Evolutionary conservation across 53 echinoderm and acorn worm species (phyloP).

Genomic region (Paracentrotus lividus): DNA sequence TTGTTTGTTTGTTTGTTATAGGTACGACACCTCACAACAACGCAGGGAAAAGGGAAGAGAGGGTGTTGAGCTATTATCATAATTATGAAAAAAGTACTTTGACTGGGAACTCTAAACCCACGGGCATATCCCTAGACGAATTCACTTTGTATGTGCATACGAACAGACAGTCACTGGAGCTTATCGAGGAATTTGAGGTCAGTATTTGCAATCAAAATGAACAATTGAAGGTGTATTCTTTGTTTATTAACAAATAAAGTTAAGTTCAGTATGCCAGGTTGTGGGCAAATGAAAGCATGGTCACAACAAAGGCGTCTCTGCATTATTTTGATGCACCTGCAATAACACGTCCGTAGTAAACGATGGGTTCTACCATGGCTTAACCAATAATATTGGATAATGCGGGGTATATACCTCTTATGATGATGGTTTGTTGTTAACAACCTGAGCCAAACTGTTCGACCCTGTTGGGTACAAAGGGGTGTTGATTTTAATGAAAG

Average conservation of each 20-base stretch:
- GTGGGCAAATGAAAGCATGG: no score
- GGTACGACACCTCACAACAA: neutral
- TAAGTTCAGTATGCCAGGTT: neutral
- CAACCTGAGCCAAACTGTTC: no score
- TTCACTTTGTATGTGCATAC: constrained; percentile 33
- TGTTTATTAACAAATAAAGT: neutral
- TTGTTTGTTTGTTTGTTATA: no score
- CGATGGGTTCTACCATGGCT: no score
- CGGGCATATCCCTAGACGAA: constrained; percentile 45
- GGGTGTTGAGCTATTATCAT: constrained; percentile 36
- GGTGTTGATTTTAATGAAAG: no score
- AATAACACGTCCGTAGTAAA: no score
- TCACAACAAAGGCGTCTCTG: no score
- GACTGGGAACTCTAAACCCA: neutral
- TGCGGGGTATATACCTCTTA: no score
- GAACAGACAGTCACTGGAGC: constrained; percentile 46
- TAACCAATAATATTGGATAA: no score
- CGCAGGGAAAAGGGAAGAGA: neutral
- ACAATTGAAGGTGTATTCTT: neutral
- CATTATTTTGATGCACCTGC: no score
- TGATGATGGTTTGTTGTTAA: no score
- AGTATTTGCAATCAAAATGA: neutral
- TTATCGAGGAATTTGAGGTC: constrained; percentile 60
- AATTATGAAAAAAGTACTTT: neutral
- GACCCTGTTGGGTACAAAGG: no score